A percentile compares a stretch with the other conserved stretches of the same genome.
Evolutionary conservation across 2,888 invertebrate genomes (phyloP).

Genomic region (Lobophora halterata): DNA sequence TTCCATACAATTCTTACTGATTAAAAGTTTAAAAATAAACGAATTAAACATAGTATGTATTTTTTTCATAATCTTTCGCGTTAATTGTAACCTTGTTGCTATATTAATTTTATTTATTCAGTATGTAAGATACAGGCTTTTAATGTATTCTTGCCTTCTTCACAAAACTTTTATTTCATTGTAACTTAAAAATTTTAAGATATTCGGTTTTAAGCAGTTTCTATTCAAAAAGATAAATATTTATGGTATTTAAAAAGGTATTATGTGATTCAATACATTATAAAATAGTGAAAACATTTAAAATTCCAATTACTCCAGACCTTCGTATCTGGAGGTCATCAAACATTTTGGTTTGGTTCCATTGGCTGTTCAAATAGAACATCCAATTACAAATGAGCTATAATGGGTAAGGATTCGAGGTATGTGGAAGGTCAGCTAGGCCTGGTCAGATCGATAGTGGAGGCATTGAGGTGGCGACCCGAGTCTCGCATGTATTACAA

Average conservation of each 20-base stretch:
- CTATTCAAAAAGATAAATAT: too few species aligned
- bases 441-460: conserved; percentile 44
- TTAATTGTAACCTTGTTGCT: too few species aligned
- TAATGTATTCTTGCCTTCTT: too few species aligned
- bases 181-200: too few species aligned
- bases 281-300: conserved; percentile 28
- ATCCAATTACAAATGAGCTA: conserved; percentile 45
- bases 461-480: conserved; percentile 59
- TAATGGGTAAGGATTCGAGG: conserved; percentile 23
- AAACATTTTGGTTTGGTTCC: conserved; percentile 48
- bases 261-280: conserved; percentile 15
- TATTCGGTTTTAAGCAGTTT: too few species aligned
- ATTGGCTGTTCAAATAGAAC: conserved; percentile 39
- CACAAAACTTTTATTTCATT: too few species aligned
- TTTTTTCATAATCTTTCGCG: too few species aligned
- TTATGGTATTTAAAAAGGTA: too few species aligned
- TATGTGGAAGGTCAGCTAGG: conserved; percentile 41
- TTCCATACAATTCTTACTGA: conserved; percentile 36
- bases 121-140: too few species aligned
- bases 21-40: too few species aligned
- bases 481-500: conserved; percentile 71
- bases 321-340: conserved; percentile 64
- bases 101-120: too few species aligned
- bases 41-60: too few species aligned
- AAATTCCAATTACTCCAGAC: conserved; percentile 47